Base-by-base conservation (phyloP, 2,888 invertebrate genomes). In the Syrista parreyssii region DNA sequence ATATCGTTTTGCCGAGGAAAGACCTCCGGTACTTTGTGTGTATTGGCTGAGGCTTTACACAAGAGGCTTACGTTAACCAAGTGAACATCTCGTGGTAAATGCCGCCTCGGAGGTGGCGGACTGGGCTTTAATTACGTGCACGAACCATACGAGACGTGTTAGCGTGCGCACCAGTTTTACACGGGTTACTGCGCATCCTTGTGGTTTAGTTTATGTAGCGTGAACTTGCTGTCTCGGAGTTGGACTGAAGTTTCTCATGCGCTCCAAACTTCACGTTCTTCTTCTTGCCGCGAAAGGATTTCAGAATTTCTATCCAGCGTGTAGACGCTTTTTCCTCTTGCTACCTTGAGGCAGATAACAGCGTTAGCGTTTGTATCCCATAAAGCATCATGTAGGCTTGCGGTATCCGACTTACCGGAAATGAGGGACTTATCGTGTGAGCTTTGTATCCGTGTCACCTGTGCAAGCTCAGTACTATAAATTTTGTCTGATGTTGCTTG, bases 71-170 rank as follows among this genome's bases (percentile, higher is more conserved):
- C 55, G 55, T 55, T 55, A 55, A 55, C 55, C 55, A 55, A 55
- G 55, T 55, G 55, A 55, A 55, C 55, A 55, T 55, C 55, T 55
- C 55, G 55, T 55, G 55, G 23, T 55, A 55, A 23, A 55, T 23
- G 55, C 55, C 55, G 15, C 23, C 55, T 55, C 55, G 74, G 68
- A 75, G 77, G 76, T 76, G 74, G 76, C 72, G 79, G 79, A 78
- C 81, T 78, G 78, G 81, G 80, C 82, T 85, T 85, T 87, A 86
- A 87, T 87, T 87, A 86, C 83, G 80, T 80, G 79, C 87, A 85
- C 83, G 86, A 84, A 85, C 84, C 85, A 83, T 82, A 80, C 81
- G 82, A 81, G 78, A 81, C 86, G 83, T 80, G 85, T 84, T 81
- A 82, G 78, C 77, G 31, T 31, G 81, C 80, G 78, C 40, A n/a